Evolutionary conservation across 92 coral and sea anemone species (phyloP).

Genomic region (Palythoa caribaeorum): DNA sequence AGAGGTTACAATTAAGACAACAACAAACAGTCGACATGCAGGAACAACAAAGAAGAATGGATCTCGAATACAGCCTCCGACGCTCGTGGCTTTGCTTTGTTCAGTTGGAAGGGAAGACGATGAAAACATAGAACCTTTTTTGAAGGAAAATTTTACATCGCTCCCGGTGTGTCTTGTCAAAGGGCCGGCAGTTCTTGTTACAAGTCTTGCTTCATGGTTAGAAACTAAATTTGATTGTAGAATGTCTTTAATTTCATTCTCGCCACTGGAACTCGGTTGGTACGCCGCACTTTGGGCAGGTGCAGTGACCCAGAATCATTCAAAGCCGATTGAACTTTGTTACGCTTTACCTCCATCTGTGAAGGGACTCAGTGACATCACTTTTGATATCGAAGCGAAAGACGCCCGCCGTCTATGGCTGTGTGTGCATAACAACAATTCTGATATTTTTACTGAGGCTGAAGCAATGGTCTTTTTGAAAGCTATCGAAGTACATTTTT

Average conservation of each 20-base stretch:
- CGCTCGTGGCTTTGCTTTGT: too few species aligned
- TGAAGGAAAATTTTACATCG: slow-evolving; percentile 58
- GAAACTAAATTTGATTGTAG: slow-evolving; percentile 88
- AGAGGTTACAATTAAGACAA: slow-evolving; percentile 62
- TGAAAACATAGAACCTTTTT: slow-evolving; percentile 36
- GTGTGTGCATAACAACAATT: slow-evolving; percentile 62
- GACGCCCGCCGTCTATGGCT: slow-evolving; percentile 88
- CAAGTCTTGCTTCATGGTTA: slow-evolving; percentile 72
- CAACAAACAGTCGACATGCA: not conserved
- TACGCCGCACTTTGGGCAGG: slow-evolving; percentile 94
- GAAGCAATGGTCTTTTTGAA: slow-evolving; percentile 81
- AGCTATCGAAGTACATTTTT: slow-evolving; percentile 86
- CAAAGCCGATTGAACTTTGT: slow-evolving; percentile 76
- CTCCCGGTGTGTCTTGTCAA: slow-evolving; percentile 88
- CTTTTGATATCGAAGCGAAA: slow-evolving; percentile 70
- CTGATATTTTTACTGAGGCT: slow-evolving; percentile 79
- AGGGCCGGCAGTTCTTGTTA: slow-evolving; percentile 71
- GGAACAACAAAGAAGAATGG: slow-evolving; percentile 9
- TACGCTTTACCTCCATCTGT: slow-evolving; percentile 71
- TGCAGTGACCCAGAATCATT: slow-evolving; percentile 47
- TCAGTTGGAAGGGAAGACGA: slow-evolving; percentile 50
- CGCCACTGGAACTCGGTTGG: slow-evolving; percentile 90
- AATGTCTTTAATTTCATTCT: slow-evolving; percentile 73
- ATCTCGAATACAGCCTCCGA: not conserved
- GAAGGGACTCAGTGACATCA: slow-evolving; percentile 72